A percentile compares a stretch with the other conserved stretches of the same genome.
phyloP scores from a whole-genome alignment of 2,888 invertebrate genomes.

The Geotrupes spiniger region DNA sequence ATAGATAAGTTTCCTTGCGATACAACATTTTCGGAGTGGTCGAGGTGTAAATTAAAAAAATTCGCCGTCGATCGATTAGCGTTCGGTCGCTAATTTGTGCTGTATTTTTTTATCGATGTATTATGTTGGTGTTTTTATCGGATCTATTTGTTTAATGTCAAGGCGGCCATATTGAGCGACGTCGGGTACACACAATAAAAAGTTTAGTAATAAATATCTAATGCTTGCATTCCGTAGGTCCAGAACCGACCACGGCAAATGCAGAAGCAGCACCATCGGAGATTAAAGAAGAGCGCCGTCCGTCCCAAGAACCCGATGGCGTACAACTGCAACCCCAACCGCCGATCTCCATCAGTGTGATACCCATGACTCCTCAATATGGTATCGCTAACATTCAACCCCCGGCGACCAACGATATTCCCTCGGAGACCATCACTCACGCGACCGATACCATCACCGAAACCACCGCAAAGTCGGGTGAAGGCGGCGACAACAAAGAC shows the following conservation, averaged over 20 bases:
- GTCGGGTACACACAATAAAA: slow-evolving; percentile 27
- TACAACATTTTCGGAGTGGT: no score
- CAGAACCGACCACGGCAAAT: slow-evolving; percentile 49
- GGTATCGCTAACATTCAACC: slow-evolving; percentile 60
- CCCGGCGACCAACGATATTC: slow-evolving; percentile 33
- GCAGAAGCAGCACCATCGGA: slow-evolving; percentile 40
- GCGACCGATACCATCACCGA: slow-evolving; percentile 40
- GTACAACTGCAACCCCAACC: slow-evolving; percentile 23
- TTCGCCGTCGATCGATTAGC: no score
- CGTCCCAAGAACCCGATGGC: slow-evolving; percentile 34
- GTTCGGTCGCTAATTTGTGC: no score
- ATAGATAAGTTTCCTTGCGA: no score
- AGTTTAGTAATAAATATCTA: slow-evolving; percentile 16
- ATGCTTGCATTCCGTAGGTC: slow-evolving; percentile 48
- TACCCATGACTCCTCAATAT: slow-evolving; percentile 65
- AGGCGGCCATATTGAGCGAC: slow-evolving; percentile 40
- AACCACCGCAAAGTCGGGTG: slow-evolving; percentile 46
- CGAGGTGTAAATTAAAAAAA: no score
- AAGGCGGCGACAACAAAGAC: slow-evolving; percentile 55
- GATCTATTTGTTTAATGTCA: background rate
- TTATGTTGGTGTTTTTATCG: no score
- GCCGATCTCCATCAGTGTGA: slow-evolving; percentile 51
- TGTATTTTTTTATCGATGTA: no score
- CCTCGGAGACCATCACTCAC: slow-evolving; percentile 34
- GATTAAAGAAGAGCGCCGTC: slow-evolving; percentile 33